Base-by-base conservation (phyloP, 1,140 invertebrate species). In the Sycophila sp. region DNA sequence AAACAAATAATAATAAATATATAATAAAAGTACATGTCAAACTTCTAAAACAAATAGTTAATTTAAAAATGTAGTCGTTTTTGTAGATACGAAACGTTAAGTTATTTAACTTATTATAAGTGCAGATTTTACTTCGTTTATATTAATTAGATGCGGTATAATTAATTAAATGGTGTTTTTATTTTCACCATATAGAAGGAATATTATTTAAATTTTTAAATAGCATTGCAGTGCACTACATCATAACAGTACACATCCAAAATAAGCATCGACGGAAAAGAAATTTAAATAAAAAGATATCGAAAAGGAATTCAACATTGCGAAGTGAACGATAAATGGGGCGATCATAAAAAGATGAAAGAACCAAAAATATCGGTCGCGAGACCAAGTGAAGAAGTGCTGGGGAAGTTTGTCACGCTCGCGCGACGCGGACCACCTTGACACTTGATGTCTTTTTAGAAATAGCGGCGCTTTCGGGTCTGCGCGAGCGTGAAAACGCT, bases 1-100 rank as follows among this genome's bases (percentile, higher is more conserved):
- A 53, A 81, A 81, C 26, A 53, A 55, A 66, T 60, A 59, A 66
- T 70, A 71, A 69, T 51, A 68, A 30, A 40, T 60, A 58, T 49
- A 59, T 60, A 58, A 64, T 32, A 75, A 40, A 17, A 58, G 60
- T 10, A 51, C 53, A 28, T 15, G 38, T 6, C 22, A 49, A 49
- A 22, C 24, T 49, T 49, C 40, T 42, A 32, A n/a, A 22, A 49
- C 24, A 5, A 17, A 58, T 38, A 34, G n/a, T 42, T 5, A 8
- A 26, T 17, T 7, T 1, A 28, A 30, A 45, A 24, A 49, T 2
- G 24, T 6, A 30, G 24, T 11, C 24, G 8, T n/a, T n/a, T 7
- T 69, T 40, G 51, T 10, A 22, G 15, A 17, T 59, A 51, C 49
- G 47, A 58, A 71, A 51, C 28, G 32, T 19, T 45, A 13, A 69